These are phyloP conservation scores for Heterodera filipjevi DNA, from an alignment of 2,888 invertebrate species.

Conservation along the genomic window DNA sequence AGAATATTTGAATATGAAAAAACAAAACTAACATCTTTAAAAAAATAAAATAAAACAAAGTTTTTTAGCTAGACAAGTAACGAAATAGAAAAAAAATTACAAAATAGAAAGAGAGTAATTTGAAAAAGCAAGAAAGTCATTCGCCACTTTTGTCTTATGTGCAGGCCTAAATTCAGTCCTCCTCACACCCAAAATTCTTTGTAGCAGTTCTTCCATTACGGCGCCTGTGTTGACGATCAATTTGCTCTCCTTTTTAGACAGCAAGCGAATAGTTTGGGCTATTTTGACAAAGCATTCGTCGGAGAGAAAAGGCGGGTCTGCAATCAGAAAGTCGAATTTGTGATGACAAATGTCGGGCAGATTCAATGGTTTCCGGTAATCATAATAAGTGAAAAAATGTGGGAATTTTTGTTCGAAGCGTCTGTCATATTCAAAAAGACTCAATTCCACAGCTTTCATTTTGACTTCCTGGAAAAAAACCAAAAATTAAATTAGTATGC, in stretches of 20 bases:
- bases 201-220: slow-evolving; percentile 76
- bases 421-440: slow-evolving; percentile 79
- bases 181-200: slow-evolving; percentile 32
- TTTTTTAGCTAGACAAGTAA: too few species aligned
- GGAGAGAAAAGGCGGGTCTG: slow-evolving; percentile 91
- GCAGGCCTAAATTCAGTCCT: slow-evolving; percentile 76
- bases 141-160: slow-evolving; percentile 86
- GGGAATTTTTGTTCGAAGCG: slow-evolving; percentile 74
- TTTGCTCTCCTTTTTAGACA: slow-evolving; percentile 74
- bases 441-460: slow-evolving; percentile 20
- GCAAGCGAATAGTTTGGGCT: slow-evolving; percentile 54
- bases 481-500: slow-evolving; percentile 14
- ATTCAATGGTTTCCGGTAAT: slow-evolving; percentile 77
- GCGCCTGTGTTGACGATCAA: slow-evolving; percentile 85
- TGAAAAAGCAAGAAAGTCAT: slow-evolving; percentile 87
- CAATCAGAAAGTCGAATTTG: slow-evolving; percentile 79
- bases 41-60: not conserved
- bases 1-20: not conserved
- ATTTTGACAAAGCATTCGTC: slow-evolving; percentile 68
- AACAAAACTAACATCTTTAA: slow-evolving; percentile 6
- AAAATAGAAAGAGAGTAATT: slow-evolving; percentile 71
- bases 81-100: not conserved
- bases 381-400: slow-evolving; percentile 81
- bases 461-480: slow-evolving; percentile 33
- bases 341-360: slow-evolving; percentile 72